Evolutionary conservation across 2,797 vertebrate species (phyloP).

Genomic region (Loris lydekkerianus): DNA sequence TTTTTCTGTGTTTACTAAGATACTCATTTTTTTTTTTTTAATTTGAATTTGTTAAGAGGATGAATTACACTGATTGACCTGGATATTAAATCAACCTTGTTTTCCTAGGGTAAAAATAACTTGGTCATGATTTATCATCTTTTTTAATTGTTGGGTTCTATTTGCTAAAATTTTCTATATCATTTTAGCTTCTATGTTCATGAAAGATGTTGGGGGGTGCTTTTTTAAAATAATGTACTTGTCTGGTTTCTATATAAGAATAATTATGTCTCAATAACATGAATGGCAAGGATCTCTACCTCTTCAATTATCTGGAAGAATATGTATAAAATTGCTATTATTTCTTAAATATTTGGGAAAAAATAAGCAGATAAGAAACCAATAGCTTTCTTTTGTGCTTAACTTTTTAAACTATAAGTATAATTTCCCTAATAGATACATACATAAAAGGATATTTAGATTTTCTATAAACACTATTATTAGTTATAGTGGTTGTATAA

Average conservation of each 20-base stretch:
- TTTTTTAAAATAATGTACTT: not conserved
- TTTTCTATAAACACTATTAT: not conserved
- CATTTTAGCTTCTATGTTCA: not conserved
- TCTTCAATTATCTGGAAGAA: not conserved
- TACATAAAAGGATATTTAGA: not conserved
- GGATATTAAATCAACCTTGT: not conserved
- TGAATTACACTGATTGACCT: constrained; percentile 12
- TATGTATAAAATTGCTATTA: not conserved
- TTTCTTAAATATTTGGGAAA: not conserved
- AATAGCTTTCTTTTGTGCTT: not conserved
- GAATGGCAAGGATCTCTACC: not conserved
- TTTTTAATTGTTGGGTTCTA: not conserved
- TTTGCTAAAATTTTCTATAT: not conserved
- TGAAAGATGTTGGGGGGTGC: not conserved
- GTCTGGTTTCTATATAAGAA: not conserved
- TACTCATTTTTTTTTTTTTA: not conserved
- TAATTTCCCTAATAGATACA: not conserved
- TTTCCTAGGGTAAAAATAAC: not conserved
- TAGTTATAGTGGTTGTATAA: not conserved
- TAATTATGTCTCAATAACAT: not conserved
- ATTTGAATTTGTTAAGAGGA: too few relatives aligned
- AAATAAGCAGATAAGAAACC: not conserved
- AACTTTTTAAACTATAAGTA: not conserved
- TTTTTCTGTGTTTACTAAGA: constrained; percentile 1
- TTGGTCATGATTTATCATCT: not conserved